Evolutionary conservation across 2,888 invertebrate species (phyloP), one percentile per base, ranked within the genome.

Genomic region (Piscicola geometra): DNA sequence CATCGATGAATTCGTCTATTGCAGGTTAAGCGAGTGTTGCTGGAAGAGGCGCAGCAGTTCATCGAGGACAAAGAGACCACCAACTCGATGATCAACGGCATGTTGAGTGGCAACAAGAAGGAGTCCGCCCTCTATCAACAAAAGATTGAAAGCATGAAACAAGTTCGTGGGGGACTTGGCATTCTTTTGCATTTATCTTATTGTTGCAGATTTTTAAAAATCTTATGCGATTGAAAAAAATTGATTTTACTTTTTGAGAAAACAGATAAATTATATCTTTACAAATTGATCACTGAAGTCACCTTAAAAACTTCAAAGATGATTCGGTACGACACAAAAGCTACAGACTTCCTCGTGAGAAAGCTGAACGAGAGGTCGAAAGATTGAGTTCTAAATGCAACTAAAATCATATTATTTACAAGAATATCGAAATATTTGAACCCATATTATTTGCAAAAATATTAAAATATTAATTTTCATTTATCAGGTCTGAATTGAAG

Each of bases 61-160:
- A 73, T 73, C 30, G 73, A 73, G 41, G 73, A 73, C 60, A 73
- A 64, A 36, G 73, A 73, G n/a, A 64, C 56, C 64, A 73, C 64
- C 9, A 52, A 33, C 21, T 64, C 73, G 28, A 73, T 73, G 73
- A 73, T 73, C 64, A 73, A 73, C 30, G 73, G 33, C 12, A 64
- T 73, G 52, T 21, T 73, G 25, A 73, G 73, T 73, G 35, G 73
- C 18, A 56, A 73, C 28, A 64, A 73, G 35, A 73, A 73, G 41
- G 73, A 73, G 36, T 50, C 52, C 15, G 73, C 52, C 41, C 41
- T 73, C 33, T 73, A 73, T 33, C 32, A 30, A 32, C 73, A 73
- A 60, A 73, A 73, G 33, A 73, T 73, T 18, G 73, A 73, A 33
- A 73, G 36, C 36, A 73, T 73, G 73, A 73, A 64, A 35, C 73